Evolutionary conservation across 2,888 invertebrate genomes (phyloP), one percentile per base, ranked within the genome.

Genomic region (Bombylius major): DNA sequence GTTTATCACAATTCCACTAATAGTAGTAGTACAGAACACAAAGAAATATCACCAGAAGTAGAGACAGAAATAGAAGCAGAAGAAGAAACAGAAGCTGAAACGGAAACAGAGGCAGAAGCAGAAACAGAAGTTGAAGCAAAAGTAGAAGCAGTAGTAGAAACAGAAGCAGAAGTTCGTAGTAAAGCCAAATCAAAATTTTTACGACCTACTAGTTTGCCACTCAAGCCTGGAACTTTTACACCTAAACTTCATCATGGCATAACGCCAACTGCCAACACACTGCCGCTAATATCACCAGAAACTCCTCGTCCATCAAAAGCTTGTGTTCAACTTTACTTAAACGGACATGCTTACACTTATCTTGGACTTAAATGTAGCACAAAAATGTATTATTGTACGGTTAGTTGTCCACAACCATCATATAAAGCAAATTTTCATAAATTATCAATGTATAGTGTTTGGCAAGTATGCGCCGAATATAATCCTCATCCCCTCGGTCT

Each of bases 371-470:
- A 94, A 74, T 89, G 90, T 70, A 91, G 92, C 32, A 92, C 93
- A 3, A 84, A 89, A 70, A 84, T 88, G 57, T 93, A 91, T 65
- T 97, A 92, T 72, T 96, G 96, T 67, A 94, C 94, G 2, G 80
- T 95, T 51, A 92, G 93, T 71, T 85, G 92, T 63, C 89, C 93
- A 1, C 96, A 97, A 70, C 96, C 97, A 3, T 93, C 92, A 70
- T 96, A 95, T 70, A 92, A 95, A 57, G 87, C 87, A 1, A 89
- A 90, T 65, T 85, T 88, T 71, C 88, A 89, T 67, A 89, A 88
- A 65, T 76, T 96, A 54, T 96, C 95, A 47, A 97, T 97, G 96
- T 97, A 97, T 71, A 94, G 94, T 54, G 94, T 95, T 70, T 97
- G 96, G 90, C 86, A 86, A 77, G 85, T 86, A 69, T 79, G 83